Evolutionary conservation across 2,113 vertebrate genomes (phyloP).

Genomic region (Rhinogobius similis): DNA sequence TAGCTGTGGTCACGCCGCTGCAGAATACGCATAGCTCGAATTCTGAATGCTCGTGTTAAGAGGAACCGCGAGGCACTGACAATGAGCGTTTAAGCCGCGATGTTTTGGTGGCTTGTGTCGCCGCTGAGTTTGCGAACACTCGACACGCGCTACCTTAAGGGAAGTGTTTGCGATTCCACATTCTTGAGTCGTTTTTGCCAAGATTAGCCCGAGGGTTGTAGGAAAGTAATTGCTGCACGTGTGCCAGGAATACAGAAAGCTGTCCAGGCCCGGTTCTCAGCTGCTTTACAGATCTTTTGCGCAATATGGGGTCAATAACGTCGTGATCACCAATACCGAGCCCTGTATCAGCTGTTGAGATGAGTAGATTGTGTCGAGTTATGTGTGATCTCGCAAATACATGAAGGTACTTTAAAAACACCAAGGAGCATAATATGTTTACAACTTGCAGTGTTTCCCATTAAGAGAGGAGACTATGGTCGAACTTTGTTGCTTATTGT

Average conservation of each 20-base stretch:
- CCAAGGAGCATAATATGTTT: too few species aligned
- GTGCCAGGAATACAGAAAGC: slow-evolving; percentile 4
- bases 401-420: too few species aligned
- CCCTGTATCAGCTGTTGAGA: too few species aligned
- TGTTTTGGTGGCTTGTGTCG: too few species aligned
- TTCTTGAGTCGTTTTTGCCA: neutral
- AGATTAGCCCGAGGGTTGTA: neutral
- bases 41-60: slow-evolving; percentile 24
- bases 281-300: neutral
- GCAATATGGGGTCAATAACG: neutral
- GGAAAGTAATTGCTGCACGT: neutral
- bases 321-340: neutral
- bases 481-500: too few species aligned
- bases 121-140: neutral
- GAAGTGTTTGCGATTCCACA: neutral
- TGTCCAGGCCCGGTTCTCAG: neutral
- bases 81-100: neutral
- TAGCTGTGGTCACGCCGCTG: slow-evolving; percentile 11
- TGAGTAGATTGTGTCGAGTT: too few species aligned
- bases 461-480: too few species aligned
- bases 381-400: too few species aligned
- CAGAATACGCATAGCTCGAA: slow-evolving; percentile 14
- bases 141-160: neutral
- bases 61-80: neutral
- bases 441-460: too few species aligned